Percentiles rank a stretch among this genome's conserved stretches.
These are phyloP conservation scores for Drosophila atripex DNA, from an alignment of 2,888 invertebrate species.

Conservation along the genomic window DNA sequence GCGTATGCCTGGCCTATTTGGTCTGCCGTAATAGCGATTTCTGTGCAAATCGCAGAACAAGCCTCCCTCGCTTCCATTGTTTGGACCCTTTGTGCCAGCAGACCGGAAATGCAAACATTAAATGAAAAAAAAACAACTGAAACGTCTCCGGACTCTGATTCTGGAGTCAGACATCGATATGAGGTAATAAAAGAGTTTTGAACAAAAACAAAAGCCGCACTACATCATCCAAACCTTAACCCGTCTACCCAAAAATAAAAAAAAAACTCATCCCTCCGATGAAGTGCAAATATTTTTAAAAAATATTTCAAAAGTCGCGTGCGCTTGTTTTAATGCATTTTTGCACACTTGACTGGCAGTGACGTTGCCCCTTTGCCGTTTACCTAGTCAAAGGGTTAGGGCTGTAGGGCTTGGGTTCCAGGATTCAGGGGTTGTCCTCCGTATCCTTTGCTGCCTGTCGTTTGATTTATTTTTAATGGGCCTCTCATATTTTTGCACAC, in stretches of 20 bases:
- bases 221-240: constrained; percentile 7
- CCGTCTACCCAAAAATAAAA: background rate
- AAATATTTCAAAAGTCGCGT: constrained; percentile 60
- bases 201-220: constrained; percentile 64
- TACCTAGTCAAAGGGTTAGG: constrained; percentile 7
- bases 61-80: constrained; percentile 36
- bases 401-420: constrained; percentile 20
- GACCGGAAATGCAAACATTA: constrained; percentile 62
- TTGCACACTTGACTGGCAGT: constrained; percentile 75
- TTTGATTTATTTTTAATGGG: constrained; percentile 78
- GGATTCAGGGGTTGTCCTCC: constrained; percentile 13
- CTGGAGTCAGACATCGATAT: constrained; percentile 64
- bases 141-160: constrained; percentile 14
- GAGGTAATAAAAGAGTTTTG: constrained; percentile 72
- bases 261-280: constrained; percentile 22
- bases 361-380: constrained; percentile 43
- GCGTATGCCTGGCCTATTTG: constrained; percentile 18
- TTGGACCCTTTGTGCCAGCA: constrained; percentile 9
- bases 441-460: constrained; percentile 41
- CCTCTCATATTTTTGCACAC: constrained; percentile 60
- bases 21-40: constrained; percentile 44
- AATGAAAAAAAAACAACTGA: constrained; percentile 18
- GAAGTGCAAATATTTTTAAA: constrained; percentile 57
- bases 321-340: constrained; percentile 70
- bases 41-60: background rate